Evolutionary conservation across 2,888 invertebrate genomes (phyloP).

Genomic region (Neoscelio sp.): DNA sequence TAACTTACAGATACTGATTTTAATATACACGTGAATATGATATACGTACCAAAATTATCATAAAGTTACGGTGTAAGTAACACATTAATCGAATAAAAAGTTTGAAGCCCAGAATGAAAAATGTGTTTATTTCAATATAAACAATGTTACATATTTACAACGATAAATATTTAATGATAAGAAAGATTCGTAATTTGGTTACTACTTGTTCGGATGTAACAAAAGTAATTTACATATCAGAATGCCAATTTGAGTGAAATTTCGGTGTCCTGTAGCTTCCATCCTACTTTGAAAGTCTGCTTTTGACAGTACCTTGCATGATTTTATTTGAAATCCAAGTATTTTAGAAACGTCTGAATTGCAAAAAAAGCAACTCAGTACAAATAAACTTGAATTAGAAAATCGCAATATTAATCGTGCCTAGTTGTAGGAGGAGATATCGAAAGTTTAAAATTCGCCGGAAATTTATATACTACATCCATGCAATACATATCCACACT

Average conservation of each 20-base stretch:
- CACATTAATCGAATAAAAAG: neutral
- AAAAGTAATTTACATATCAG: neutral
- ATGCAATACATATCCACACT: slow-evolving; percentile 11
- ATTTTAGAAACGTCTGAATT: neutral
- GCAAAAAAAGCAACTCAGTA: too few relatives aligned
- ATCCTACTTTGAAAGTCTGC: neutral
- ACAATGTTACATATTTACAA: slow-evolving; percentile 19
- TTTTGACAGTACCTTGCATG: slow-evolving; percentile 3
- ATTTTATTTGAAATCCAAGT: slow-evolving; percentile 1
- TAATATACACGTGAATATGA: too few relatives aligned
- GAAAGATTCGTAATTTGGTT: neutral
- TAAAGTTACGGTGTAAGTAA: too few relatives aligned
- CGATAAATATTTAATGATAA: neutral
- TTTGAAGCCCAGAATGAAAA: slow-evolving; percentile 9
- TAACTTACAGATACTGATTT: too few relatives aligned
- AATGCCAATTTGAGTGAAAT: slow-evolving; percentile 1
- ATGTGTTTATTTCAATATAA: slow-evolving; percentile 10
- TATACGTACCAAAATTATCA: too few relatives aligned
- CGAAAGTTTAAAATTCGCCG: too few relatives aligned
- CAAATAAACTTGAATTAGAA: too few relatives aligned
- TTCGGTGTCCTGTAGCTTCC: neutral
- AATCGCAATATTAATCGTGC: too few relatives aligned
- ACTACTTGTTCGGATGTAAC: neutral
- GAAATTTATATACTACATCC: slow-evolving; percentile 7
- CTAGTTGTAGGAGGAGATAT: too few relatives aligned